Percentiles rank a stretch among this genome's conserved stretches.
Conservation (phyloP, 2,888 invertebrate genomes). For the Acronicta psi region DNA sequence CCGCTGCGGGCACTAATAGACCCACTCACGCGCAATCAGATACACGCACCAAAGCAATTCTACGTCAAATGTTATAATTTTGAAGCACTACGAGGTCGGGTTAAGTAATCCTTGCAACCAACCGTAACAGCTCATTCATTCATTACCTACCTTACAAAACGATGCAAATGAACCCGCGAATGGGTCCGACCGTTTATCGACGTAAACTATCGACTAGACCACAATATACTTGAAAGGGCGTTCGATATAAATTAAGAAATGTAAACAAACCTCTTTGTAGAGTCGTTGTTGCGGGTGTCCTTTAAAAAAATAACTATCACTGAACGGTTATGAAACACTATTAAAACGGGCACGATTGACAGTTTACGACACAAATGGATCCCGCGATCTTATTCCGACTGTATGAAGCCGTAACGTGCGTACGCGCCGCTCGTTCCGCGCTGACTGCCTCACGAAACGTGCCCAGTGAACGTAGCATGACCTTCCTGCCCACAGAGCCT, state of each 20-base stretch:
- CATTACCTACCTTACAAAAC: slow-evolving; percentile 80
- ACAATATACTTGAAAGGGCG: slow-evolving; percentile 61
- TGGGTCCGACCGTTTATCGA: slow-evolving; percentile 67
- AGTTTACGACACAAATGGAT: slow-evolving; percentile 74
- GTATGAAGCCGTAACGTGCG: slow-evolving; percentile 72
- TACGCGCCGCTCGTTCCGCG: slow-evolving; percentile 81
- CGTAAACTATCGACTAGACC: slow-evolving; percentile 70
- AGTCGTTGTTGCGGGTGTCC: slow-evolving; percentile 71
- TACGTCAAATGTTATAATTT: slow-evolving; percentile 43
- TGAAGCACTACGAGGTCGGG: slow-evolving; percentile 69
- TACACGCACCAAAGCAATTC: slow-evolving; percentile 42
- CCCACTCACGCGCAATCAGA: slow-evolving; percentile 40
- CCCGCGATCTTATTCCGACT: slow-evolving; percentile 72
- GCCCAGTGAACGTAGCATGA: slow-evolving; percentile 82
- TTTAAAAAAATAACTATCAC: slow-evolving; percentile 79
- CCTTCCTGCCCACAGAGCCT: slow-evolving; percentile 85
- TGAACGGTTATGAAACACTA: slow-evolving; percentile 78
- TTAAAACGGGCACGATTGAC: slow-evolving; percentile 79
- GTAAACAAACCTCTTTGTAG: slow-evolving; percentile 79
- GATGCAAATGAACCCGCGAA: slow-evolving; percentile 77
- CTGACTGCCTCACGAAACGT: slow-evolving; percentile 73
- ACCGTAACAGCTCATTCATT: slow-evolving; percentile 79
- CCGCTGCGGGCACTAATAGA: slow-evolving; percentile 34
- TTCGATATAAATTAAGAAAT: slow-evolving; percentile 56
- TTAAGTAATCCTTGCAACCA: slow-evolving; percentile 79